Evolutionary conservation across 2,797 vertebrate genomes (phyloP).

Genomic region (Argya squamiceps): DNA sequence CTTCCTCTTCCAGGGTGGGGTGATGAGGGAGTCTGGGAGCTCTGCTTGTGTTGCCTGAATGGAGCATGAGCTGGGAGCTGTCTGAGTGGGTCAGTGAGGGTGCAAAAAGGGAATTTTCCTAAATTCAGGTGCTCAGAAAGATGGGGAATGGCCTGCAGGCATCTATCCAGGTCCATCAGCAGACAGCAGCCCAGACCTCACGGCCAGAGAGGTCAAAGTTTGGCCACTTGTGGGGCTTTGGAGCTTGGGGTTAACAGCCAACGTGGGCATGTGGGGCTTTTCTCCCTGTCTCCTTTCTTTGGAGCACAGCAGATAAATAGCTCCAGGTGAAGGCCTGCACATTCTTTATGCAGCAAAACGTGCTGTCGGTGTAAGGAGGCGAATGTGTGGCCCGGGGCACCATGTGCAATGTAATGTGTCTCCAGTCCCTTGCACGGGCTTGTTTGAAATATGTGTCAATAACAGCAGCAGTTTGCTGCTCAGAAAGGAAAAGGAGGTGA

Average conservation of each 20-base stretch:
- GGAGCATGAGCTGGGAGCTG: not conserved
- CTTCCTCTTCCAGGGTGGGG: not conserved
- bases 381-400: constrained; percentile 90
- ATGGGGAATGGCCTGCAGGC: not conserved
- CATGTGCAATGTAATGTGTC: constrained; percentile 89
- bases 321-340: constrained; percentile 93
- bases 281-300: constrained; percentile 53
- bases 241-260: constrained; percentile 18
- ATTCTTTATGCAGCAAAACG: constrained; percentile 92
- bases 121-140: not conserved
- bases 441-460: constrained; percentile 98
- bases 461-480: constrained; percentile 83
- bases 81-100: not conserved
- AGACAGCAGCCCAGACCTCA: not conserved
- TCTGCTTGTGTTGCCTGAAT: not conserved
- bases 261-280: constrained; percentile 5
- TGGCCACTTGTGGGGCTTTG: not conserved
- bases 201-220: not conserved
- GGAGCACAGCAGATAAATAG: constrained; percentile 88
- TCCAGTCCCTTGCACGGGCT: constrained; percentile 91
- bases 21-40: not conserved
- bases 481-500: constrained; percentile 74
- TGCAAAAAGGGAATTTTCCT: not conserved
- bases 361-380: constrained; percentile 92
- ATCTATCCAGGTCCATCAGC: not conserved